These are phyloP conservation scores for Hirudinaria manillensis DNA, from an alignment of 2,888 invertebrate genomes.

Conservation along the genomic window DNA sequence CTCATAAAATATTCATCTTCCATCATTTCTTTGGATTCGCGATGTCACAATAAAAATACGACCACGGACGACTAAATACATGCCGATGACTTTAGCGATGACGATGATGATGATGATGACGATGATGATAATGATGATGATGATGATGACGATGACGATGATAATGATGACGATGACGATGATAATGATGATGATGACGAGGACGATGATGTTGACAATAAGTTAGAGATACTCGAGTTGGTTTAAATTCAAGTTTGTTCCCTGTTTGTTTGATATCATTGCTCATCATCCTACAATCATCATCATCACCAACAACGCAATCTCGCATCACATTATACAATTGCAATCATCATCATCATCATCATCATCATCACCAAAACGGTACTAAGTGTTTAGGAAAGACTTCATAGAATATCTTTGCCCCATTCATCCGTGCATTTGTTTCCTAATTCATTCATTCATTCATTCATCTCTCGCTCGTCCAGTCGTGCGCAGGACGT, in stretches of 20 bases:
- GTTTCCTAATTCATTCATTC: constrained; percentile 5
- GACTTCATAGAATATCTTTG: too few species aligned
- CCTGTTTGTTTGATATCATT: too few species aligned
- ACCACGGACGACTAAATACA: not conserved
- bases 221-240: not conserved
- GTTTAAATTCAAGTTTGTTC: too few species aligned
- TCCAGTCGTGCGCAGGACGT: not conserved
- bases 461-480: not conserved
- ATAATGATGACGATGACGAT: constrained; percentile 29
- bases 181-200: constrained; percentile 15
- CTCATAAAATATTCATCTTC: too few species aligned
- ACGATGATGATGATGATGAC: constrained; percentile 8
- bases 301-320: too few species aligned
- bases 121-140: constrained; percentile 31
- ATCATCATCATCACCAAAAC: too few species aligned
- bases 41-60: not conserved
- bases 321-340: too few species aligned
- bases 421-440: not conserved
- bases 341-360: too few species aligned
- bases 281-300: too few species aligned
- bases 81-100: not conserved
- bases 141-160: constrained; percentile 30
- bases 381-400: too few species aligned
- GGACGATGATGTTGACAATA: constrained; percentile 15
- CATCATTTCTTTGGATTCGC: too few species aligned